These are phyloP conservation scores for Smithornis capensis DNA, from an alignment of 2,113 vertebrate genomes.

Conservation along the genomic window DNA sequence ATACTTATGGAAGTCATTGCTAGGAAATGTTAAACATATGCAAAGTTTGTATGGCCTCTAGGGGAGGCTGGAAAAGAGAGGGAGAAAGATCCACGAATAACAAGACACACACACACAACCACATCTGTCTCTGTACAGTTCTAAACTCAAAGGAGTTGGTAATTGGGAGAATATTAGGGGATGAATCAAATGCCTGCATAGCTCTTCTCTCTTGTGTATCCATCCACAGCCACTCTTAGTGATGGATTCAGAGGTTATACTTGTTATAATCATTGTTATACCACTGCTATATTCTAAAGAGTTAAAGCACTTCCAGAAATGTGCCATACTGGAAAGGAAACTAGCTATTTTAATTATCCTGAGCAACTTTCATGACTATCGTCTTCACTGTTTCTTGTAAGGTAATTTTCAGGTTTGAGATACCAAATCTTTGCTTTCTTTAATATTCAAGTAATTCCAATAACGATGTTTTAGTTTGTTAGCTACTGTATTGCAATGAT, in stretches of 20 bases:
- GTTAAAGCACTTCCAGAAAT: background rate
- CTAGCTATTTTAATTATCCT: background rate
- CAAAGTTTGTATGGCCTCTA: background rate
- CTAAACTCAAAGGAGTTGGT: background rate
- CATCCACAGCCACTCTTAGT: background rate
- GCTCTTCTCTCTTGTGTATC: background rate
- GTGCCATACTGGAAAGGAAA: background rate
- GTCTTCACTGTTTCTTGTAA: background rate
- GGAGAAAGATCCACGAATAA: background rate
- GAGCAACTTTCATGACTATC: background rate
- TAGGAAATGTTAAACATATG: background rate
- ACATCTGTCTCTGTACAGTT: background rate
- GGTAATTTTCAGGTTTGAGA: background rate
- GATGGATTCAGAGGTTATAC: background rate
- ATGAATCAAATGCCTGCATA: background rate
- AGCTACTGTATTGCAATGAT: background rate
- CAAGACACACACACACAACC: background rate
- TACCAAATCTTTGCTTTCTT: conserved; percentile 8
- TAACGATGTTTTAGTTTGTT: background rate
- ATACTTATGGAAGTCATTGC: background rate
- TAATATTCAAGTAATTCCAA: background rate
- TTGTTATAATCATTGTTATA: background rate
- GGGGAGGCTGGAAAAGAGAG: background rate
- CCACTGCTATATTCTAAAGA: background rate
- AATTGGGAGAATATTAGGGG: background rate